Base-by-base conservation (phyloP, 2,113 vertebrate species). In the Erythrocercus mccallii region DNA sequence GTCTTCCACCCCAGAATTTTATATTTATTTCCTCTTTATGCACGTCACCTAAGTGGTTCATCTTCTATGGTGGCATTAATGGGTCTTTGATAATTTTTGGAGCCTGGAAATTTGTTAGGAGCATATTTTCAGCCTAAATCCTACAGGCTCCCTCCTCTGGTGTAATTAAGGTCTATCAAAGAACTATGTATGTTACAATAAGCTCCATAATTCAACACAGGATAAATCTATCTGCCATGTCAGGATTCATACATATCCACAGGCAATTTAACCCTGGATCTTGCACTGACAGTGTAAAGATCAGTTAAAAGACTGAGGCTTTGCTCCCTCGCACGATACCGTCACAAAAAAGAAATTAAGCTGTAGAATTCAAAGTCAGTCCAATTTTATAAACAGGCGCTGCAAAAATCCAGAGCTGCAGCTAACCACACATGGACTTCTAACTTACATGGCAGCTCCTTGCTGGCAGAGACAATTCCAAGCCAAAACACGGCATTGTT, bases 111-210 rank as follows among this genome's bases (percentile, higher is more conserved):
- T 77, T 70, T 35, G 10, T 90, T 86, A 37, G 62, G 79, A 73
- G 11, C 19, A 2, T 42, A 40, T 78, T 92, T 86, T 81, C 72
- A 84, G 64, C 85, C 22, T 64, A 86, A 88, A 88, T 78, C 51
- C 44, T 94, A 40, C 56, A 94, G 44, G 88, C 82, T 95, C 88
- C 94, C 93, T 96, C 92, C 95, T 95, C 93, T 94, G 95, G 93
- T 71, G 35, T 84, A 88, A 88, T 90, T 88, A 94, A 45, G 60
- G 35, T 53, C 80, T 86, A 74, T 76, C 92, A 90, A 84, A 48
- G 28, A 83, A 35, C 21, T 57, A 11, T 23, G 13, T 44, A 28
- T 13, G 11, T 88, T 83, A 56, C 15, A 90, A 31, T 45, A 33
- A 20, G 11, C 31, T 93, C 76, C 86, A 31, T 96, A 94, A 93